Base-by-base conservation (phyloP, 1,140 invertebrate species). In the Magallana angulata region DNA sequence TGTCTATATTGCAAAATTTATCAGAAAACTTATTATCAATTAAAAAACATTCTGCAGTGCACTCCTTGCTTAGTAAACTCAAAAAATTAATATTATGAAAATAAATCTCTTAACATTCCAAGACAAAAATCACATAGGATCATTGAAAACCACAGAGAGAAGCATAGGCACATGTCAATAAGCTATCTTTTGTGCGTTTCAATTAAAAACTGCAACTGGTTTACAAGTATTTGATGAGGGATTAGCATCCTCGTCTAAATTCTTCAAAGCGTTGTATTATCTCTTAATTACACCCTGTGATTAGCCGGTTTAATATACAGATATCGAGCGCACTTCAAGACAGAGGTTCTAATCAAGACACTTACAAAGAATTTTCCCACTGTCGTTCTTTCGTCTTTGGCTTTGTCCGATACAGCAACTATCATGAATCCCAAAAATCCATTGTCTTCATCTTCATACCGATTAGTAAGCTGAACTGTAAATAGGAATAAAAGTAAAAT, bases 341-440 rank as follows among this genome's bases (percentile, higher is more conserved):
- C 36, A 36, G 36, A 64, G 12, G 16, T 64, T 18, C 36, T 71
- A 71, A 71, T 71, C 12, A 5, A 11, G 36, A 30, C 58, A 88
- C 84, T 88, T 84, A 90, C 89, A 62, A 16, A 62, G 84, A 90
- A 90, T 9, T 87, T 88, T 56, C 89, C 89, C 1, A 68, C 86
- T 12, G 85, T 36, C 30, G 76, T 48, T 8, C 57, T 82, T 58
- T 90, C 89, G n/a, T 87, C 62, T 57, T 80, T 68, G 7, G 56
- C 71, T 9, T 59, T 84, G 60, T 88, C 82, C 7, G 89, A 83
- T 18, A 87, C 83, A 48, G 87, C 87, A 5, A 90, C 87, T 83
- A 90, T 18, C 89, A 90, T 90, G 48, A 90, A 56, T 14, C 89
- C 89, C n/a, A 88, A 83, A 60, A 90, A 48, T 57, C 85, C 68